These are phyloP conservation scores for Trypoxylus dichotomus DNA, from an alignment of 1,140 invertebrate species.

Conservation along the genomic window DNA sequence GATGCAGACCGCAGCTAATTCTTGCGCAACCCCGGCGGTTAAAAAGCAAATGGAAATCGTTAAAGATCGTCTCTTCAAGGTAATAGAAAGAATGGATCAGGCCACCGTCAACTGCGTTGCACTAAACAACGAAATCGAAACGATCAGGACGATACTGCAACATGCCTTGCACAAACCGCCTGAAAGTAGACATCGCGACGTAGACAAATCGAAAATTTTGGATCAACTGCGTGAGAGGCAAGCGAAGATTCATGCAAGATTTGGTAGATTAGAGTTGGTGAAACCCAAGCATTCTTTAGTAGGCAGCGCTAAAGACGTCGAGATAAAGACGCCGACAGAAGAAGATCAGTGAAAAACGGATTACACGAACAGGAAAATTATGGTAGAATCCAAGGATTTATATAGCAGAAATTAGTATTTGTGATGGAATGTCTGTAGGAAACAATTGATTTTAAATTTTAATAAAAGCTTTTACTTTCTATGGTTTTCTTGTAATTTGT, in stretches of 20 bases:
- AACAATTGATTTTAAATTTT: not conserved
- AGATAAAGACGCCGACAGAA: too few species aligned
- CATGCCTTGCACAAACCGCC: not conserved
- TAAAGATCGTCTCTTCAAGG: not conserved
- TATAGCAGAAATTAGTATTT: not conserved
- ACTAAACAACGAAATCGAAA: not conserved
- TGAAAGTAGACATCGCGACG: not conserved
- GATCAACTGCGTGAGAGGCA: not conserved
- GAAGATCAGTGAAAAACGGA: not conserved
- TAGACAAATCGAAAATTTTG: not conserved
- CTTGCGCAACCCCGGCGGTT: not conserved
- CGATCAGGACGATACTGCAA: not conserved
- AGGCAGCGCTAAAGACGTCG: not conserved
- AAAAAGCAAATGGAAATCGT: not conserved
- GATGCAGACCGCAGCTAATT: not conserved
- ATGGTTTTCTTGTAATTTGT: too few species aligned
- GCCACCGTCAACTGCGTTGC: not conserved
- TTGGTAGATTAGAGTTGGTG: not conserved
- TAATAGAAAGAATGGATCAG: not conserved
- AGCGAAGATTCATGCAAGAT: conserved; percentile 1
- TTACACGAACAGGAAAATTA: not conserved
- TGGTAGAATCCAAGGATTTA: not conserved
- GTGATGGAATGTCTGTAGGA: not conserved
- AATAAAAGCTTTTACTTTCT: too few species aligned
- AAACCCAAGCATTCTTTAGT: not conserved